Base-by-base conservation (phyloP, 2,113 vertebrate genomes). In the Sula dactylatra region DNA sequence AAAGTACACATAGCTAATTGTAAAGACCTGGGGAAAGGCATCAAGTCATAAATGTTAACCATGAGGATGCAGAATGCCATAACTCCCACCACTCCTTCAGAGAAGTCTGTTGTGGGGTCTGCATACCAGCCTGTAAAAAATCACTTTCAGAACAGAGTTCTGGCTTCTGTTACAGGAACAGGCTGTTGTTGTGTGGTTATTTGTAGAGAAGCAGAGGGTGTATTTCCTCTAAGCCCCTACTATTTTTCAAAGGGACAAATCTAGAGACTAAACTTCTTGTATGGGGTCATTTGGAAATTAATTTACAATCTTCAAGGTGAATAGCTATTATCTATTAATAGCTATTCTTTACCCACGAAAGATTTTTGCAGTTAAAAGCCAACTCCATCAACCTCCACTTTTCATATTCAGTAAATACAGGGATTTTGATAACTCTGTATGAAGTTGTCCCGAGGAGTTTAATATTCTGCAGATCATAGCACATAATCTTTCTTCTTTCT, bases 371-470 rank as follows among this genome's bases (percentile, higher is more conserved):
- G 70, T 84, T 97, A 97, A 94, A 95, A 96, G 58, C 77, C 83
- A 76, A 61, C 50, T 82, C 88, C 52, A 79, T 97, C 88, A 84
- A 81, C 80, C 32, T 92, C 56, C 94, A 73, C 64, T 94, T 95
- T 91, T 90, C 45, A 22, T 87, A 95, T 92, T 72, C 83, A 85
- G 88, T 96, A 94, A 96, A 97, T 94, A 94, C 13, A 89, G 95
- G 86, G 56, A 87, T 93, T 95, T 89, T 94, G 93, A 88, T 95
- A 94, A 87, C 86, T 96, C 71, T 32, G 77, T 86, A 65, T 0
- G 4, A 95, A 92, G 81, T 94, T 96, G 67, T 74, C 72, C 65
- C 3, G 16, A 94, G 87, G 89, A 96, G 58, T 91, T 97, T 87
- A 91, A 89, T 96, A 93, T 93, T 93, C 83, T 84, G 56, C 88